A percentile compares a stretch with the other conserved stretches of the same genome.
phyloP scores from a whole-genome alignment of 2,113 vertebrate species.

The Excalfactoria chinensis region DNA sequence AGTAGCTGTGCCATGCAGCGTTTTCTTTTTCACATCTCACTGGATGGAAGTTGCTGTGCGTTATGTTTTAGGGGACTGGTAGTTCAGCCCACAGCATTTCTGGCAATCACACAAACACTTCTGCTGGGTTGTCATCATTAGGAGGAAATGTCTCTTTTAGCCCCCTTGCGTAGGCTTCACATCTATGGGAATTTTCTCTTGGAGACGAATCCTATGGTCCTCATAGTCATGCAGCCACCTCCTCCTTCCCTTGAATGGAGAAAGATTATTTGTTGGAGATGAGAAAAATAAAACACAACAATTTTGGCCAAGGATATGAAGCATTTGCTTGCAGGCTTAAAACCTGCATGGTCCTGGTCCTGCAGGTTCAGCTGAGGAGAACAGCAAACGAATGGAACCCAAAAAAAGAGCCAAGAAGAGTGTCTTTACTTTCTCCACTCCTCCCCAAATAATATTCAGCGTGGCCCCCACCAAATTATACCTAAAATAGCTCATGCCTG shows the following conservation, averaged over 20 bases:
- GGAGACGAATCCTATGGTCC: background rate
- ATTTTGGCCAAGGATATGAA: background rate
- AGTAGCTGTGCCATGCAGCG: background rate
- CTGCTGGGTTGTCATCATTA: background rate
- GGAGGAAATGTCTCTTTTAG: background rate
- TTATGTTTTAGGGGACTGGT: background rate
- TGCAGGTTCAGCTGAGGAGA: background rate
- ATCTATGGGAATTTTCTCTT: background rate
- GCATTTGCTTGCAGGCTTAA: background rate
- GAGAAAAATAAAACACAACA: background rate
- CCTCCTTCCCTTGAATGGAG: background rate
- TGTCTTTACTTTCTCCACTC: conserved; percentile 29
- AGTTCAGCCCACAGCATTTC: background rate
- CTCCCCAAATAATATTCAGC: background rate
- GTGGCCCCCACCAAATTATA: background rate
- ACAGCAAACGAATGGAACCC: background rate
- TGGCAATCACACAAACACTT: background rate
- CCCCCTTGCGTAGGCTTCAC: background rate
- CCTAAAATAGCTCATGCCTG: conserved; percentile 51
- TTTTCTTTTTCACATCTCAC: background rate
- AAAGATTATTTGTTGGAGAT: background rate
- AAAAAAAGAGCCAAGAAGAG: background rate
- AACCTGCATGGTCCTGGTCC: background rate
- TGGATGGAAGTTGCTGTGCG: background rate
- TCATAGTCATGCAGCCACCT: background rate